These are phyloP conservation scores for Amia ocellicauda DNA, from an alignment of 2,113 vertebrate species.

Conservation along the genomic window DNA sequence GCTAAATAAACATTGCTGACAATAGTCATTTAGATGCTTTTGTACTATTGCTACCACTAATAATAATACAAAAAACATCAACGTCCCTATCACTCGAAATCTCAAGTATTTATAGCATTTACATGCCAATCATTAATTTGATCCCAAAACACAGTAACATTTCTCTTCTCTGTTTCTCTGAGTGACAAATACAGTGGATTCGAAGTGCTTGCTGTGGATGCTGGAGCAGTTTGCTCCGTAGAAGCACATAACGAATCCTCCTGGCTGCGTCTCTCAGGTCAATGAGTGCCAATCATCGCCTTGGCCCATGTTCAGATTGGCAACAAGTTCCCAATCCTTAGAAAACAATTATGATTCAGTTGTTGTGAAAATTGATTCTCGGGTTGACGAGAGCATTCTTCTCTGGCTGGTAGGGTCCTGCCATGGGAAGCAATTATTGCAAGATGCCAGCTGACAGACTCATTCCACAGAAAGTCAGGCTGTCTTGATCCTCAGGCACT, in stretches of 20 bases:
- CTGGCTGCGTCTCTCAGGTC: constrained; percentile 61
- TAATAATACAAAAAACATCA: too few species aligned
- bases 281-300: constrained; percentile 87
- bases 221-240: constrained; percentile 16
- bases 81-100: too few species aligned
- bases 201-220: constrained; percentile 27
- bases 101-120: too few species aligned
- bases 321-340: constrained; percentile 81
- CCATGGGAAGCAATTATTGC: constrained; percentile 97
- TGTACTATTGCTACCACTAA: too few species aligned
- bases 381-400: constrained; percentile 74
- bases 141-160: too few species aligned
- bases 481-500: constrained; percentile 88
- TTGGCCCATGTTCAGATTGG: constrained; percentile 69
- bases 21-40: too few species aligned
- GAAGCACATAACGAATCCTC: constrained; percentile 20
- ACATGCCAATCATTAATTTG: too few species aligned
- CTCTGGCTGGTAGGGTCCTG: constrained; percentile 84
- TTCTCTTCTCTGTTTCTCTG: constrained; percentile 29
- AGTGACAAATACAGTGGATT: constrained; percentile 50
- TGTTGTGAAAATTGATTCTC: constrained; percentile 85
- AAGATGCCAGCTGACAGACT: constrained; percentile 95
- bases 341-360: constrained; percentile 87
- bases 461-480: constrained; percentile 80
- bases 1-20: too few species aligned